A percentile compares a stretch with the other conserved stretches of the same genome.
Conservation (phyloP, 2,113 vertebrate species). For the Chloropsis hardwickii region DNA sequence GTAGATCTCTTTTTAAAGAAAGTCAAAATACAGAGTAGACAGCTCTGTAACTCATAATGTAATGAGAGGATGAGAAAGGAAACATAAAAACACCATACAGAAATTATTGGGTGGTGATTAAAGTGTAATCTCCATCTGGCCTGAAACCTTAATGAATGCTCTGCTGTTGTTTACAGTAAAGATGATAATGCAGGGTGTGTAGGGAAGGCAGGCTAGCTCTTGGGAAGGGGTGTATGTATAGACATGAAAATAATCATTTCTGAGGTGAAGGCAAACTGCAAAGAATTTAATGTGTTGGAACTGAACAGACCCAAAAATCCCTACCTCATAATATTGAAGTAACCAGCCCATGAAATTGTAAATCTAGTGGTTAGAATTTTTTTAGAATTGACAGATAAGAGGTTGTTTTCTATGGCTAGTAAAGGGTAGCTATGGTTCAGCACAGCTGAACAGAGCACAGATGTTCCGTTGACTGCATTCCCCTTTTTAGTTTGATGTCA, state of each 20-base stretch:
- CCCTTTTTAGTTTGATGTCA: not conserved
- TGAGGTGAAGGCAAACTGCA: not conserved
- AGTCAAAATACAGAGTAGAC: not conserved
- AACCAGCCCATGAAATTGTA: not conserved
- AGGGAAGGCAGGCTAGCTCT: not conserved
- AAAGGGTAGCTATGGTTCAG: not conserved
- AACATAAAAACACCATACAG: not conserved
- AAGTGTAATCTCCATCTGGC: not conserved
- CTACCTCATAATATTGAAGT: not conserved
- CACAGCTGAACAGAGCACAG: not conserved
- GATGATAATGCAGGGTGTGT: not conserved
- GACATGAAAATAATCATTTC: not conserved
- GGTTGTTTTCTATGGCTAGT: not conserved
- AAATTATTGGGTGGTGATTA: not conserved
- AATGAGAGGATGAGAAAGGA: not conserved
- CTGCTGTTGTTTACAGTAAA: constrained; percentile 2
- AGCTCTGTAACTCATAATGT: not conserved
- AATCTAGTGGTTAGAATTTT: not conserved
- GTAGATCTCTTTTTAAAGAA: not conserved
- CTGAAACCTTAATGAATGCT: not conserved
- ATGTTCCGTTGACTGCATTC: not conserved
- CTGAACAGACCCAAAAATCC: not conserved
- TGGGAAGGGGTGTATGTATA: not conserved
- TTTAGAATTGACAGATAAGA: not conserved
- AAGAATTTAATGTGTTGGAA: not conserved